These are phyloP conservation scores for Pithys albifrons DNA, from an alignment of 2,113 vertebrate genomes.

Conservation along the genomic window DNA sequence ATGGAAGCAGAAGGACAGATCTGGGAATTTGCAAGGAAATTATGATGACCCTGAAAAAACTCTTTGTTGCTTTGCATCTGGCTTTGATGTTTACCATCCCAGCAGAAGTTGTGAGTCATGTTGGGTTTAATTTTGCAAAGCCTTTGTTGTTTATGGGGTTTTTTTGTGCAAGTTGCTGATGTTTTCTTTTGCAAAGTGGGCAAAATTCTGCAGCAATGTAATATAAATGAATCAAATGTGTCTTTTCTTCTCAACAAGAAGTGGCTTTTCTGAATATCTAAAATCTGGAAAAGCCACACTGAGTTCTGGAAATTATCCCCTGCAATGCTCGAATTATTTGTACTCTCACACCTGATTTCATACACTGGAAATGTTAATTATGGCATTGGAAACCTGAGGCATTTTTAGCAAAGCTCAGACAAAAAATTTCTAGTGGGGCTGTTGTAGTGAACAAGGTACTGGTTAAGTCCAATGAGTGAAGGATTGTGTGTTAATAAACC, in stretches of 20 bases:
- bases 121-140: background rate
- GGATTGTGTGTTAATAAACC: fast-evolving
- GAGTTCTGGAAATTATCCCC: background rate
- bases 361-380: background rate
- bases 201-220: background rate
- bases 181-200: background rate
- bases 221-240: background rate
- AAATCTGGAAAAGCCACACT: background rate
- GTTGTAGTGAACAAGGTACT: background rate
- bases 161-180: background rate
- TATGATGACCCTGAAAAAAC: background rate
- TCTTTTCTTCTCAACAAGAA: background rate
- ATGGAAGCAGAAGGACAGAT: background rate
- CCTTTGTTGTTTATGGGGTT: background rate
- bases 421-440: background rate
- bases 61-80: background rate
- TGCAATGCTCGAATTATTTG: background rate
- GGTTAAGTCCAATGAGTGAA: background rate
- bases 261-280: background rate
- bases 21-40: background rate
- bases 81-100: background rate
- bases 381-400: background rate
- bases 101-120: background rate
- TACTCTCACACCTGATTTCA: background rate
- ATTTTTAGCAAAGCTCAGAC: background rate